A percentile compares a stretch with the other conserved stretches of the same genome.
phyloP scores from a whole-genome alignment of 2,113 vertebrate genomes.

The Strix uralensis region DNA sequence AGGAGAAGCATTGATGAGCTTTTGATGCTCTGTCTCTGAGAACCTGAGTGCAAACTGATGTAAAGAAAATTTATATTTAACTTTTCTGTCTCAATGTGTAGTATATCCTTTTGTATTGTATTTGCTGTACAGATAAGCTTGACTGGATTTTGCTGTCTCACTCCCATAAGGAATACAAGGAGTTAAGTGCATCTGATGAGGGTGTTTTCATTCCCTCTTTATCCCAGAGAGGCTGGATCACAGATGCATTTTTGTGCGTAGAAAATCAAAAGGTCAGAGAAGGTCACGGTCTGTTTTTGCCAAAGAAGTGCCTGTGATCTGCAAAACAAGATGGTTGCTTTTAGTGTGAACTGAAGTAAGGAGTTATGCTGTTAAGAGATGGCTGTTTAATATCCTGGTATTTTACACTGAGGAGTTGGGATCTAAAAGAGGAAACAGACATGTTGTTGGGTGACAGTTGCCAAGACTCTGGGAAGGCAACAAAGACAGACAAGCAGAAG shows the following conservation, averaged over 20 bases:
- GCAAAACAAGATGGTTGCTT: not conserved
- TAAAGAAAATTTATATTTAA: not conserved
- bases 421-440: not conserved
- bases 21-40: not conserved
- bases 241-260: not conserved
- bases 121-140: not conserved
- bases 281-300: not conserved
- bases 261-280: not conserved
- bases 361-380: not conserved
- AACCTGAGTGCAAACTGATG: not conserved
- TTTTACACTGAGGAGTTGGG: not conserved
- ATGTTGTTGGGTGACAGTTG: not conserved
- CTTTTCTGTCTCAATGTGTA: not conserved
- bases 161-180: not conserved
- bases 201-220: not conserved
- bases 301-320: not conserved
- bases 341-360: not conserved
- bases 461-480: not conserved
- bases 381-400: not conserved
- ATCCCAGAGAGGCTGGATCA: not conserved
- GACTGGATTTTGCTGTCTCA: not conserved
- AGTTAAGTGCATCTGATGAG: not conserved
- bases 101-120: accelerated
- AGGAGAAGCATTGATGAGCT: not conserved
- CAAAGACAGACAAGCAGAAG: not conserved